These are phyloP conservation scores for Mesorhabditis spiculigera DNA, from an alignment of 2,888 invertebrate species.

Conservation along the genomic window DNA sequence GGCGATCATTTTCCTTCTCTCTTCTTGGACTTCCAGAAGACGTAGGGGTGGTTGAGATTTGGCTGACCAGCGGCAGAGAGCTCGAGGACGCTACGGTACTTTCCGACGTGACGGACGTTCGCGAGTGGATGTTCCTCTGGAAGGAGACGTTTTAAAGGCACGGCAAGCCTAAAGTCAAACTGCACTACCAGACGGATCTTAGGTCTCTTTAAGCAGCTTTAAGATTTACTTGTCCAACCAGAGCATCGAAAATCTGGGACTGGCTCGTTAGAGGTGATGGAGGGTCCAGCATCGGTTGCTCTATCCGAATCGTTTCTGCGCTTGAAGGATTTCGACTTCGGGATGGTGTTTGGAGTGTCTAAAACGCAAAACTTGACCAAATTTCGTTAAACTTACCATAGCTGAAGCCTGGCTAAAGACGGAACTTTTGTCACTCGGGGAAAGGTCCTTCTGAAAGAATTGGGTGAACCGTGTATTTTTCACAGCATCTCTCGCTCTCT, in stretches of 20 bases:
- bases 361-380: too few relatives aligned
- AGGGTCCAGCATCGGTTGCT: not conserved
- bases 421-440: too few relatives aligned
- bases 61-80: slow-evolving; percentile 34
- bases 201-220: not conserved
- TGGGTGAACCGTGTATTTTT: too few relatives aligned
- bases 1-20: not conserved
- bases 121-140: not conserved
- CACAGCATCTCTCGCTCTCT: too few relatives aligned
- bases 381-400: too few relatives aligned
- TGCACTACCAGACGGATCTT: not conserved
- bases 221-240: not conserved
- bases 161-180: not conserved
- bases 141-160: not conserved
- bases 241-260: not conserved
- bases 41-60: slow-evolving; percentile 29
- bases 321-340: too few relatives aligned
- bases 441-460: not conserved
- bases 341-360: too few relatives aligned
- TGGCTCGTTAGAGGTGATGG: slow-evolving; percentile 1
- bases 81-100: slow-evolving; percentile 32
- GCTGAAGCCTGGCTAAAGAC: too few relatives aligned
- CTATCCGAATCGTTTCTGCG: too few relatives aligned
- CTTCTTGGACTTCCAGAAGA: slow-evolving; percentile 14
- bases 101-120: slow-evolving; percentile 9